Base-by-base conservation (phyloP, 2,888 invertebrate species). In the Sipunculus nudus region DNA sequence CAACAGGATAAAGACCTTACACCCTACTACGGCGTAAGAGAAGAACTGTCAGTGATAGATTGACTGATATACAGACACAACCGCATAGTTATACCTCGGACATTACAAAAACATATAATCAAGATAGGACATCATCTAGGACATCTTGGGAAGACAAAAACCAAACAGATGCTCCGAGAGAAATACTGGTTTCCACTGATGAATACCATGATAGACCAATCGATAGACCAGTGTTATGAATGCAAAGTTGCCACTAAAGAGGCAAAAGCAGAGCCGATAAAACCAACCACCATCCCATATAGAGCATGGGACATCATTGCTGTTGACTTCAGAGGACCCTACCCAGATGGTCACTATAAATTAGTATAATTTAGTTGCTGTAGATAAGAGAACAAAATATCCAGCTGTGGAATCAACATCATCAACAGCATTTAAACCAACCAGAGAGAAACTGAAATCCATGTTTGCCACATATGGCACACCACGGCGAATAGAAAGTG, bases 401-500 rank as follows among this genome's bases (percentile, higher is more conserved):
- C 66, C 63, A 38, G 60, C 21, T 13, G 66, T 63, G 32, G 58
- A 63, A 29, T 19, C 21, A 21, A 53, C 49, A 23, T 21, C 25
- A 41, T 60, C 63, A 5, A 63, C 58, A 50, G 31, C 59, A 6
- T 40, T 23, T 23, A 52, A 55, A 35, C 25, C 47, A 4, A 53
- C 50, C 1, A 41, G n/a, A 19, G 53, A 55, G 29, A 47, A 52
- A 35, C 49, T 61, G 26, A 46, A 26, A 23, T 43, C 43, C 2
- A 56, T 67, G 21, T 65, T 62, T 54, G 38, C 61, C 13, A 65
- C 61, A 40, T 32, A 52, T 55, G 63, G 61, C 21, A 57, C 43
- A 25, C 58, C 63, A 29, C 28, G 25, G 35, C 48, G 29, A 31
- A 23, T 60, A 35, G 52, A 57, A 46, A 48, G 25, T 3, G 65